phyloP scores from a whole-genome alignment of 92 coral and sea anemone genomes.

The Bergia sp. region DNA sequence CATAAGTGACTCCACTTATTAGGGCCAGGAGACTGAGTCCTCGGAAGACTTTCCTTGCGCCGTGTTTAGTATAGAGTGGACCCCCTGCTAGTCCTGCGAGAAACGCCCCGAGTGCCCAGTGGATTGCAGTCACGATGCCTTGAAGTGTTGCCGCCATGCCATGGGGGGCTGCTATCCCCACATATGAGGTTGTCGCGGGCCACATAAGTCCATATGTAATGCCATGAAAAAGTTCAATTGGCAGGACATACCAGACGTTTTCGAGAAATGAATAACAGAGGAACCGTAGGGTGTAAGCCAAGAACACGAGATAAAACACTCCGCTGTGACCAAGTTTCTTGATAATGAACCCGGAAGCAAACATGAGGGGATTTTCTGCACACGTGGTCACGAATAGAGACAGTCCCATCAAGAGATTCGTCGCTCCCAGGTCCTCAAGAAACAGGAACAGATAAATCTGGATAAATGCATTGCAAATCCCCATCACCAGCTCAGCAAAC shows the following conservation, averaged over 20 bases:
- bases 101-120: conserved; percentile 58
- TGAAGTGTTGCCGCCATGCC: conserved; percentile 64
- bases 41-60: conserved; percentile 56
- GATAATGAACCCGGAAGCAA: conserved; percentile 58
- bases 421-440: conserved; percentile 54
- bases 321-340: conserved; percentile 51
- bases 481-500: conserved; percentile 55
- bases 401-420: conserved; percentile 62
- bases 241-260: conserved; percentile 61
- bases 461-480: conserved; percentile 45
- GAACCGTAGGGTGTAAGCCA: conserved; percentile 54
- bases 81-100: conserved; percentile 65
- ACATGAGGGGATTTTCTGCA: conserved; percentile 62
- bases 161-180: conserved; percentile 53
- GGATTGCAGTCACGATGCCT: conserved; percentile 52
- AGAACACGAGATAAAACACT: conserved; percentile 57
- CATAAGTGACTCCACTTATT: conserved; percentile 37
- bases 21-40: conserved; percentile 47
- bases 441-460: conserved; percentile 53
- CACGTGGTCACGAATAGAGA: conserved; percentile 54
- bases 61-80: conserved; percentile 45
- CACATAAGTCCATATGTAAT: conserved; percentile 68
- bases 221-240: conserved; percentile 59
- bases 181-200: conserved; percentile 67
- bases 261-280: conserved; percentile 58